Evolutionary conservation across 2,888 invertebrate genomes (phyloP).

Genomic region (Drosophila mettleri): DNA sequence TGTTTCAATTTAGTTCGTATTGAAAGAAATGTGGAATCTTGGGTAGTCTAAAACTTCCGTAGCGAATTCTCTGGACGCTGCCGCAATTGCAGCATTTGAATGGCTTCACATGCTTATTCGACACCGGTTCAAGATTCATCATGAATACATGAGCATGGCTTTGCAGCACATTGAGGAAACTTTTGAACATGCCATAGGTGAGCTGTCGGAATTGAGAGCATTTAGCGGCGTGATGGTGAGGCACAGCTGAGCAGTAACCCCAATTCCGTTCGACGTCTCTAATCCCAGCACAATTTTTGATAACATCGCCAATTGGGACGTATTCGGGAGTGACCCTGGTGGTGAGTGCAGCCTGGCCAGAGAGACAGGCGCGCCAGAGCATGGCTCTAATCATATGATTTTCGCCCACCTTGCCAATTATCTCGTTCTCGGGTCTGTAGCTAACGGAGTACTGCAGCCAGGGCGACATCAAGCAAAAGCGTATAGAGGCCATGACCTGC

Average conservation of each 20-base stretch:
- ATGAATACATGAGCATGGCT: not conserved
- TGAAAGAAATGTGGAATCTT: too few relatives aligned
- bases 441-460: conserved; percentile 26
- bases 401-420: conserved; percentile 11
- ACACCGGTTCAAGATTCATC: not conserved
- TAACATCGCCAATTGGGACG: rapidly evolving
- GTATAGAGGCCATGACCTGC: conserved; percentile 22
- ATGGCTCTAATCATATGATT: not conserved
- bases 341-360: not conserved
- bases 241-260: conserved; percentile 37
- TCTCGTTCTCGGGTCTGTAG: conserved; percentile 9
- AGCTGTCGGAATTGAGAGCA: conserved; percentile 27
- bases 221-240: conserved; percentile 40
- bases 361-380: conserved; percentile 27
- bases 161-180: conserved; percentile 23
- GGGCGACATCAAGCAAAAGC: conserved; percentile 30
- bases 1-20: too few relatives aligned
- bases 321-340: rapidly evolving
- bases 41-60: too few relatives aligned
- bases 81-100: conserved; percentile 32
- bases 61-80: too few relatives aligned
- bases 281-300: rapidly evolving
- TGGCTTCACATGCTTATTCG: conserved; percentile 16
- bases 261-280: conserved; percentile 31
- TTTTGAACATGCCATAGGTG: conserved; percentile 29